Conservation (phyloP, 1,140 invertebrate species). For the Papilio machaon region DNA sequence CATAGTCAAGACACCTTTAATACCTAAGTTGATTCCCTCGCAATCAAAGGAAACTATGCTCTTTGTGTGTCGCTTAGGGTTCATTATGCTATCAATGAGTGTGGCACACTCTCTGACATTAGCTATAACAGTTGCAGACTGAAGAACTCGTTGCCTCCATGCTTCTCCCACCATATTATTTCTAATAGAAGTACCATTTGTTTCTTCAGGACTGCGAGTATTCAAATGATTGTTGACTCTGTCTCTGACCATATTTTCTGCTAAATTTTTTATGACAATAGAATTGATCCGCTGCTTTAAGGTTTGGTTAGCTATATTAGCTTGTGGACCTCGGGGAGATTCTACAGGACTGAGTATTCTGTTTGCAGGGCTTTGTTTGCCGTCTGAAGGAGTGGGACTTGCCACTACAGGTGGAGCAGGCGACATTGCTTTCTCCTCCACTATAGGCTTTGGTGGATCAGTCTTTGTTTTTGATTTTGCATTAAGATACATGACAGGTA, state of each 20-base stretch:
- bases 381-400: conserved; percentile 77
- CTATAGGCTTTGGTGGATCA: conserved; percentile 75
- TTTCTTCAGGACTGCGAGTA: conserved; percentile 65
- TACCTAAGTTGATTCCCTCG: conserved; percentile 94
- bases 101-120: conserved; percentile 89
- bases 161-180: conserved; percentile 85
- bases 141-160: conserved; percentile 91
- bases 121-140: conserved; percentile 89
- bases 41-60: conserved; percentile 91
- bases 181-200: conserved; percentile 68
- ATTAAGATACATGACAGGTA: conserved; percentile 83
- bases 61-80: conserved; percentile 80
- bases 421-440: conserved; percentile 66
- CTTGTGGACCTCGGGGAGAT: conserved; percentile 77
- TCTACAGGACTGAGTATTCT: conserved; percentile 76
- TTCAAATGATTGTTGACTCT: conserved; percentile 82
- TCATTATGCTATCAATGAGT: conserved; percentile 90
- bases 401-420: conserved; percentile 65
- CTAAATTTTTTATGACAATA: conserved; percentile 93
- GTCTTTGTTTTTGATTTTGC: conserved; percentile 76
- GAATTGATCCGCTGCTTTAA: conserved; percentile 94
- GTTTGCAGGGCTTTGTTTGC: conserved; percentile 71
- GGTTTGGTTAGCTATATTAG: conserved; percentile 85
- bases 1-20: conserved; percentile 92
- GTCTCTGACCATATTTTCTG: conserved; percentile 94